These are phyloP conservation scores for Palythoa grandis DNA, from an alignment of 92 coral and sea anemone species.

Conservation along the genomic window DNA sequence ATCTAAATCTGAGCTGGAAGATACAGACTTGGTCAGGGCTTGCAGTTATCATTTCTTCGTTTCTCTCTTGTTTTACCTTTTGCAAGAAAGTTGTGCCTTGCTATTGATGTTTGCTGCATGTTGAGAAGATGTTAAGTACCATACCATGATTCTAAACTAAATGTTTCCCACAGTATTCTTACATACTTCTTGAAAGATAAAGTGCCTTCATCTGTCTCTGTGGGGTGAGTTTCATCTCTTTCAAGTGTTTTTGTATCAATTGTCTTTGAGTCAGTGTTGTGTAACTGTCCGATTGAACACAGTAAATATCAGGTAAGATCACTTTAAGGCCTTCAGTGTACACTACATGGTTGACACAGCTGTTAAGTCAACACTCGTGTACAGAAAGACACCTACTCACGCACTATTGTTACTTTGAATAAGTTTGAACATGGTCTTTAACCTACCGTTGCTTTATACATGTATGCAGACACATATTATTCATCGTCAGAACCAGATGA, in stretches of 20 bases:
- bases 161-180: conserved; percentile 13
- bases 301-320: too few relatives aligned
- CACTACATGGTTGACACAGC: too few relatives aligned
- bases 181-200: conserved; percentile 18
- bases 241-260: neutral
- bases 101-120: neutral
- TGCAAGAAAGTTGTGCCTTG: neutral
- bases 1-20: too few relatives aligned
- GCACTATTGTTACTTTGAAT: too few relatives aligned
- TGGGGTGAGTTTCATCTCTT: conserved; percentile 20
- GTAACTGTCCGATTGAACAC: neutral
- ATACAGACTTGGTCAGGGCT: too few relatives aligned
- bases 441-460: too few relatives aligned
- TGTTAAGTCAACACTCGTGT: too few relatives aligned
- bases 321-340: too few relatives aligned
- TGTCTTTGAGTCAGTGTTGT: neutral
- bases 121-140: neutral
- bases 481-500: too few relatives aligned
- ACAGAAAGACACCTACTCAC: too few relatives aligned
- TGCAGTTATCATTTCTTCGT: neutral
- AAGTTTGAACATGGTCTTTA: too few relatives aligned
- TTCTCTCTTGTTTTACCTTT: neutral
- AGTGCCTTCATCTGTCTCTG: conserved; percentile 22
- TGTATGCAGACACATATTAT: too few relatives aligned
- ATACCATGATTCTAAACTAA: neutral